A percentile compares a stretch with the other conserved stretches of the same genome.
Evolutionary conservation across 2,888 invertebrate species (phyloP).

Genomic region (Drosophila paramelanica): DNA sequence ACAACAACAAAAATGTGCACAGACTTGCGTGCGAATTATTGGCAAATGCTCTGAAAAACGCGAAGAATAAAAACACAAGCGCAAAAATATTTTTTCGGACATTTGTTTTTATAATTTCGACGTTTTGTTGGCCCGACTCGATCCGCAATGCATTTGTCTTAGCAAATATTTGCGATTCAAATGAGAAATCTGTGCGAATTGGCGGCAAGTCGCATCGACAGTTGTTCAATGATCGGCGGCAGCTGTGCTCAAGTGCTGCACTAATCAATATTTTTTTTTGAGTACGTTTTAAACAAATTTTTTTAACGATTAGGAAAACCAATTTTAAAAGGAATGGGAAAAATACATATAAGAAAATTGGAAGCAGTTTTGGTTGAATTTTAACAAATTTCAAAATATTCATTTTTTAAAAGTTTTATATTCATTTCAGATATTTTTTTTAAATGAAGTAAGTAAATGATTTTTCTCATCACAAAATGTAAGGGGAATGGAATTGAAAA

Average conservation of each 20-base stretch:
- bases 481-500: not conserved
- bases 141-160: slow-evolving; percentile 57
- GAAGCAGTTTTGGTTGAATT: too few relatives aligned
- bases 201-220: slow-evolving; percentile 47
- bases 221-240: slow-evolving; percentile 63
- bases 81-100: slow-evolving; percentile 66
- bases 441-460: too few relatives aligned
- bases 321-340: not conserved
- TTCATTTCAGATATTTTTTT: too few relatives aligned
- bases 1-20: slow-evolving; percentile 73
- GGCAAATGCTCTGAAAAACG: slow-evolving; percentile 79
- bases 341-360: too few relatives aligned
- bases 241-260: slow-evolving; percentile 60
- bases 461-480: too few relatives aligned
- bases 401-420: too few relatives aligned
- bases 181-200: slow-evolving; percentile 75
- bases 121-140: slow-evolving; percentile 36
- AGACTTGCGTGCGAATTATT: slow-evolving; percentile 81
- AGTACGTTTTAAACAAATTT: slow-evolving; percentile 7
- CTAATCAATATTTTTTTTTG: slow-evolving; percentile 54
- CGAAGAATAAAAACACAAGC: slow-evolving; percentile 41
- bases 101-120: slow-evolving; percentile 76
- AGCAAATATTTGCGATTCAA: slow-evolving; percentile 79
- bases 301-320: not conserved
- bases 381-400: too few relatives aligned